phyloP scores from a whole-genome alignment of 2,113 vertebrate genomes.

The Varanus salvator region DNA sequence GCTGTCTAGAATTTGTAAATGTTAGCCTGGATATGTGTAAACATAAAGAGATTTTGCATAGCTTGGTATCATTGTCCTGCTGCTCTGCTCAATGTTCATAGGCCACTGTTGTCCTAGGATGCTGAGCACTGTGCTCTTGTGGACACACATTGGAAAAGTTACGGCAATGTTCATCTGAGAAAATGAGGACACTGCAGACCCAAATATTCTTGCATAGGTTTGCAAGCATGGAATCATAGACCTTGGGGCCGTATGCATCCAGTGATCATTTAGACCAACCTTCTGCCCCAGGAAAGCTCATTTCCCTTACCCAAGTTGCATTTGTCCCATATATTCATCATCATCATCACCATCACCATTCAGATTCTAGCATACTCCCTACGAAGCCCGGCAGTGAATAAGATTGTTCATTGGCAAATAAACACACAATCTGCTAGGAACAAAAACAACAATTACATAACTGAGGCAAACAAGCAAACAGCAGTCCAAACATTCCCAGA shows the following conservation, averaged over 20 bases:
- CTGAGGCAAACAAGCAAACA: neutral
- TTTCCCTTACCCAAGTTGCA: neutral
- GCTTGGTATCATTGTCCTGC: neutral
- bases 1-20: neutral
- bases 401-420: neutral
- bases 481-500: neutral
- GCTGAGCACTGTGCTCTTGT: neutral
- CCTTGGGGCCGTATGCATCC: neutral
- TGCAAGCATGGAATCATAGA: neutral
- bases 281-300: neutral
- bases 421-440: neutral
- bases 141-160: neutral
- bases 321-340: neutral
- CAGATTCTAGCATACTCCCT: neutral
- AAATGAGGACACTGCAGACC: neutral
- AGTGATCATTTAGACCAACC: neutral
- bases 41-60: fast-evolving
- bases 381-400: neutral
- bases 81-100: neutral
- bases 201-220: neutral
- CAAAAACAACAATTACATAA: neutral
- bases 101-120: neutral
- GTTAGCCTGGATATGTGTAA: neutral
- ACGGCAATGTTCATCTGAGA: neutral
- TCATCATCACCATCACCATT: neutral